Percentiles rank a stretch among this genome's conserved stretches.
Conservation (phyloP, 2,888 invertebrate species). For the Nomada flava region DNA sequence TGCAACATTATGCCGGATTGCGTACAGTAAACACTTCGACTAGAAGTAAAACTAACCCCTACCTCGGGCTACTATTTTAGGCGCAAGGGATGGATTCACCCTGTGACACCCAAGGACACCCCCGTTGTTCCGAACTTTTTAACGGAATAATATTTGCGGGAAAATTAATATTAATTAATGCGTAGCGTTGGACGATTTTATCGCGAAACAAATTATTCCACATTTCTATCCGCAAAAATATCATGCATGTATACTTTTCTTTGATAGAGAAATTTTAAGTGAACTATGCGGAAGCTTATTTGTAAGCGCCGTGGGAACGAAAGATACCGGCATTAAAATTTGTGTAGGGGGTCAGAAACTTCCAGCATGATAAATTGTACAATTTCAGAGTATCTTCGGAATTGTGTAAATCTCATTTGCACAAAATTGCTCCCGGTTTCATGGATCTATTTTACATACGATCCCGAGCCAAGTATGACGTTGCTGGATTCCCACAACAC, state of each 20-base stretch:
- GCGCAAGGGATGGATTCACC: conserved; percentile 19
- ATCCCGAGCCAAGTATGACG: conserved; percentile 37
- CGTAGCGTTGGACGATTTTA: too few relatives aligned
- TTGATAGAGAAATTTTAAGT: too few relatives aligned
- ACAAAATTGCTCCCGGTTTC: conserved; percentile 32
- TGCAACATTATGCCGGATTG: conserved; percentile 65
- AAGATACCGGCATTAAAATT: background rate
- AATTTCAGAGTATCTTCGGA: background rate
- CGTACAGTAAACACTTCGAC: conserved; percentile 67
- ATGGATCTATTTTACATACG: conserved; percentile 45
- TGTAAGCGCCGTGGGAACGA: background rate
- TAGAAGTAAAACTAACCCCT: conserved; percentile 63
- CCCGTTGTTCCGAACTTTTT: conserved; percentile 24
- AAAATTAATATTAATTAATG: background rate
- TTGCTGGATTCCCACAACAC: conserved; percentile 26
- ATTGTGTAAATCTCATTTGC: conserved; percentile 33
- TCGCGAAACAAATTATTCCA: too few relatives aligned
- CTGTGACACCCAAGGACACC: conserved; percentile 32
- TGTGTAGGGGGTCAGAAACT: background rate
- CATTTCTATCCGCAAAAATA: too few relatives aligned
- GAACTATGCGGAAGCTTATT: too few relatives aligned
- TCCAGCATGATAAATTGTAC: background rate
- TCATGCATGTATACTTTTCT: too few relatives aligned
- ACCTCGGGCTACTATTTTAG: conserved; percentile 26
- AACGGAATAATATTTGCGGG: background rate